Evolutionary conservation across 2,888 invertebrate species (phyloP).

Genomic region (Parnassius glacialis): DNA sequence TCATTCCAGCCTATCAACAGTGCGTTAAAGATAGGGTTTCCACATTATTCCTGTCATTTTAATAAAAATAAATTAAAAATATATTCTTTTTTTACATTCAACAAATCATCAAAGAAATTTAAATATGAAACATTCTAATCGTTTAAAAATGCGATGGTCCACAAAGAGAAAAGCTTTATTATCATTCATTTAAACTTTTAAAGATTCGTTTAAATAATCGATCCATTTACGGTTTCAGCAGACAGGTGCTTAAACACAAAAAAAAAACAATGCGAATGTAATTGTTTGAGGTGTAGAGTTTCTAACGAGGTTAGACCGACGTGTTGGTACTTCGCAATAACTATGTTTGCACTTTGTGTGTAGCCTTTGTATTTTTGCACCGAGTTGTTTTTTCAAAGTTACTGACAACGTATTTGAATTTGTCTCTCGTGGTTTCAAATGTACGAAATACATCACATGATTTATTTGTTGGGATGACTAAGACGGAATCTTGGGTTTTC

Average conservation of each 20-base stretch:
- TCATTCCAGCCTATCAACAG: no score
- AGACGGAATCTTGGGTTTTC: no score
- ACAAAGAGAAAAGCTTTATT: no score
- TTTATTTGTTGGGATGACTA: background rate
- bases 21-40: no score
- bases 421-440: conserved; percentile 8
- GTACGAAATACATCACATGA: background rate
- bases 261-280: background rate
- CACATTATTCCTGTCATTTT: no score
- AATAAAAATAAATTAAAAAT: no score
- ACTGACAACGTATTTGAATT: conserved; percentile 14
- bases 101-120: no score
- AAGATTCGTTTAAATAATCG: background rate
- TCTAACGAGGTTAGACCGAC: conserved; percentile 4
- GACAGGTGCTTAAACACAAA: background rate
- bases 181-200: no score
- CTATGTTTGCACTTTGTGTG: conserved; percentile 12
- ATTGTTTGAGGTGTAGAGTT: conserved; percentile 10
- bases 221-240: conserved; percentile 10
- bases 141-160: no score
- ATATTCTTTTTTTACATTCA: no score
- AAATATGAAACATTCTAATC: no score
- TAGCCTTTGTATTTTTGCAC: conserved; percentile 9
- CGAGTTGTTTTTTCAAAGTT: conserved; percentile 20
- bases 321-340: conserved; percentile 12